Percentiles rank a stretch among this genome's conserved stretches.
Conservation (phyloP, 2,797 vertebrate species). For the Sitta carolinensis region DNA sequence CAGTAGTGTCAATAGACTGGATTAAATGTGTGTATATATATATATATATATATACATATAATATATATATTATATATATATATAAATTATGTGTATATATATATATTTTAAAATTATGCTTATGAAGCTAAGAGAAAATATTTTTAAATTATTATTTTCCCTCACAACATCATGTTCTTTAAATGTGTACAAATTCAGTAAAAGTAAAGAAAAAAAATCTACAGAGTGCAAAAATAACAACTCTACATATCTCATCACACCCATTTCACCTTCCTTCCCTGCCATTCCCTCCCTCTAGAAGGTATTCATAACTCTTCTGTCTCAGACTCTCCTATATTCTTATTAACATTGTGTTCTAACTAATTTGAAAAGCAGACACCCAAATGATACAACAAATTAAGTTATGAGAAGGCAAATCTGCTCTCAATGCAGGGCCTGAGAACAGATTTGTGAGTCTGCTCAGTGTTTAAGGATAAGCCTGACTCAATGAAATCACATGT, state of each 20-base stretch:
- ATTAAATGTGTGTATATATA: background rate
- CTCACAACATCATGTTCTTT: background rate
- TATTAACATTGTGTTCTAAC: background rate
- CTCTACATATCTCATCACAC: background rate
- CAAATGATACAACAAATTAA: slow-evolving; percentile 27
- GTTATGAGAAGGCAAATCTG: background rate
- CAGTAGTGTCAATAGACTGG: background rate
- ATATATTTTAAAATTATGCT: accelerated
- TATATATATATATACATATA: accelerated
- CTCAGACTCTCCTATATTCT: background rate
- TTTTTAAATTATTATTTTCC: background rate
- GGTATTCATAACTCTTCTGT: background rate
- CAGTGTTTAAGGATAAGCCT: background rate
- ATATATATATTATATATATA: accelerated
- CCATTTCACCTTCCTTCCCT: background rate
- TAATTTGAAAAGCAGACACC: slow-evolving; percentile 25
- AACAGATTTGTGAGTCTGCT: background rate
- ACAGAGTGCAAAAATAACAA: background rate
- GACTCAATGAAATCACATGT: background rate
- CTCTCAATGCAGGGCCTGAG: background rate
- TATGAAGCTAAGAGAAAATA: background rate
- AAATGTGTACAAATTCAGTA: background rate
- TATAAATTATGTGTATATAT: too few species aligned
- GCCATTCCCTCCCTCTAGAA: background rate
- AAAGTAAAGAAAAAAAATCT: background rate